These are phyloP conservation scores for Pristiophorus japonicus DNA, from an alignment of 2,113 vertebrate genomes.

Conservation along the genomic window DNA sequence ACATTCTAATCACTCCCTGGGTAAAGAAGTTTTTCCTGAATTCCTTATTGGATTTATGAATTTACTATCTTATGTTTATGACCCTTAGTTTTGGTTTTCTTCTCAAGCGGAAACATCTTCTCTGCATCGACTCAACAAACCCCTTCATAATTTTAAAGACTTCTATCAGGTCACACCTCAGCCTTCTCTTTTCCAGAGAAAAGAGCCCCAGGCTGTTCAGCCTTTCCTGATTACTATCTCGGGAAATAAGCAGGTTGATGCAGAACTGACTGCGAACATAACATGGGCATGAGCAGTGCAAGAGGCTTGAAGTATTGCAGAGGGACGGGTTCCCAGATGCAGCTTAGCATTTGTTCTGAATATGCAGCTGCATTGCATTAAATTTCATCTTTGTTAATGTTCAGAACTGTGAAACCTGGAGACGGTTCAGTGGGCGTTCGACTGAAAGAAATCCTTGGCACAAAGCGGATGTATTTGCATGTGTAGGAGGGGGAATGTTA, in stretches of 20 bases:
- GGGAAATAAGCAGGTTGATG: not conserved
- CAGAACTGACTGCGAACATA: not conserved
- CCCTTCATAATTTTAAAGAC: too few species aligned
- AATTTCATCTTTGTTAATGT: not conserved
- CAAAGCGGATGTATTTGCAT: constrained; percentile 19
- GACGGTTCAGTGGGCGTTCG: not conserved
- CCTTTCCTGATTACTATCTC: not conserved
- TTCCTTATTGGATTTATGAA: not conserved
- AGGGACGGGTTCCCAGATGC: not conserved
- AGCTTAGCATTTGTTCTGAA: not conserved
- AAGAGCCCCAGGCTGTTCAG: not conserved
- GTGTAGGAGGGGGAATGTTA: not conserved
- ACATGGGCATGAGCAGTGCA: not conserved
- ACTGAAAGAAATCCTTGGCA: not conserved
- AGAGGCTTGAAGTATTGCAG: not conserved
- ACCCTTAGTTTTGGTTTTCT: not conserved
- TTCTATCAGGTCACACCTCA: not conserved
- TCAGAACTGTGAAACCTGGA: not conserved
- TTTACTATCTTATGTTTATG: not conserved
- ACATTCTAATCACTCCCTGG: not conserved
- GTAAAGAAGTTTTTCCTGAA: not conserved
- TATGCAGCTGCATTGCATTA: not conserved
- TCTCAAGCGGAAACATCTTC: not conserved
- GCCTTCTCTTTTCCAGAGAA: not conserved
- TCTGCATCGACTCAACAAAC: too few species aligned